Conservation (phyloP, 1,140 invertebrate genomes). For the Drosophila tristis region DNA sequence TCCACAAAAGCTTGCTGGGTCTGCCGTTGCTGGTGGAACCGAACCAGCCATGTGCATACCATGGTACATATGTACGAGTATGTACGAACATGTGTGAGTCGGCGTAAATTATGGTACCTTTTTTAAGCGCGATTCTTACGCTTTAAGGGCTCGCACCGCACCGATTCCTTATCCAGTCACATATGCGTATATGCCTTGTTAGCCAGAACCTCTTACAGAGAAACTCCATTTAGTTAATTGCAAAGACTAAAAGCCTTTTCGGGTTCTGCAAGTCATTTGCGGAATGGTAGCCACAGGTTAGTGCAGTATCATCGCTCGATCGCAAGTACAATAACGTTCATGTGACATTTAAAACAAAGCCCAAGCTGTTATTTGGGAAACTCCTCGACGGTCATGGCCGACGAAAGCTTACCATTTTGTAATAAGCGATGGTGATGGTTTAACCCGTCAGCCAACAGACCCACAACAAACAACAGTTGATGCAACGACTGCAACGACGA, state of each 20-base stretch:
- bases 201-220: slow-evolving; percentile 15
- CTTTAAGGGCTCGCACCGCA: neutral
- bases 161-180: neutral
- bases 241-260: slow-evolving; percentile 44
- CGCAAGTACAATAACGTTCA: neutral
- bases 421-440: slow-evolving; percentile 1
- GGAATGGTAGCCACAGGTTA: neutral
- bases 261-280: slow-evolving; percentile 13
- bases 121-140: neutral
- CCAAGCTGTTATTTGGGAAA: neutral
- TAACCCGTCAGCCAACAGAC: slow-evolving; percentile 1
- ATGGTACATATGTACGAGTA: neutral
- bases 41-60: no score
- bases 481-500: slow-evolving; percentile 16
- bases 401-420: neutral
- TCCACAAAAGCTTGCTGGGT: neutral
- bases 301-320: neutral
- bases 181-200: neutral
- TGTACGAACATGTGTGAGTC: no score
- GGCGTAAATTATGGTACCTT: slow-evolving; percentile 1
- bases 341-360: neutral
- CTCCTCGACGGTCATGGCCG: slow-evolving; percentile 28
- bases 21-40: slow-evolving; percentile 1
- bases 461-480: neutral
- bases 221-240: slow-evolving; percentile 28